phyloP scores from a whole-genome alignment of 2,888 invertebrate genomes.

The Campoplex capitator region DNA sequence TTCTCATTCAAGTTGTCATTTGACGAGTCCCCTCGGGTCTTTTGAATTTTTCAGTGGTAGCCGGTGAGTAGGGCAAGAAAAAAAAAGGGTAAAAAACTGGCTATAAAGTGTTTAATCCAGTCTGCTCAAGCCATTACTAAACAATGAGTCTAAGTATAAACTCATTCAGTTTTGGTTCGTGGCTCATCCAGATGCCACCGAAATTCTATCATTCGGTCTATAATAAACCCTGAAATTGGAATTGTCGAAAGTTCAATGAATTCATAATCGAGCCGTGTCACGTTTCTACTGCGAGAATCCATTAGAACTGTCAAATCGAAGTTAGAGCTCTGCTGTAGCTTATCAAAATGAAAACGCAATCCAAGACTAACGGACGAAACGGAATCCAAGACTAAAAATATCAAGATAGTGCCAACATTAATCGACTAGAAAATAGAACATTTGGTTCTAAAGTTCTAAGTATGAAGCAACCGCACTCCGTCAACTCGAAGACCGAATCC shows the following conservation, averaged over 20 bases:
- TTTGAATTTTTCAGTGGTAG: conserved; percentile 53
- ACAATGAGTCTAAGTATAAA: neutral
- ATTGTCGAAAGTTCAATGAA: too few relatives aligned
- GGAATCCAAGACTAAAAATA: too few relatives aligned
- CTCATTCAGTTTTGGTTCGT: conserved; percentile 27
- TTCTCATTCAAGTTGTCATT: conserved; percentile 49
- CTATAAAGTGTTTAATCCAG: neutral
- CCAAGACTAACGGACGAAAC: neutral
- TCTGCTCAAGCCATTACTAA: neutral
- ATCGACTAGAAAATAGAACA: conserved; percentile 25
- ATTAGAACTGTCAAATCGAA: neutral
- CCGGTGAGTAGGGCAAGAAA: conserved; percentile 9
- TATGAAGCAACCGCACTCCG: conserved; percentile 71
- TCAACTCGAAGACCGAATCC: conserved; percentile 70
- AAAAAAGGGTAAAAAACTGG: neutral
- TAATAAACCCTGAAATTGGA: too few relatives aligned
- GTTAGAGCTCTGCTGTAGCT: conserved; percentile 1
- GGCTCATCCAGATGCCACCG: neutral
- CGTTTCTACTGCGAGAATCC: too few relatives aligned
- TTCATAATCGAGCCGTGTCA: too few relatives aligned
- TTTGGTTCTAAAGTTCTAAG: conserved; percentile 51
- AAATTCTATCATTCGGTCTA: too few relatives aligned
- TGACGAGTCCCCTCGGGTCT: conserved; percentile 47
- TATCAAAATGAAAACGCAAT: conserved; percentile 9
- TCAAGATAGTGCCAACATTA: neutral